Conservation (phyloP, 2,888 invertebrate genomes). For the Bugula neritina region DNA sequence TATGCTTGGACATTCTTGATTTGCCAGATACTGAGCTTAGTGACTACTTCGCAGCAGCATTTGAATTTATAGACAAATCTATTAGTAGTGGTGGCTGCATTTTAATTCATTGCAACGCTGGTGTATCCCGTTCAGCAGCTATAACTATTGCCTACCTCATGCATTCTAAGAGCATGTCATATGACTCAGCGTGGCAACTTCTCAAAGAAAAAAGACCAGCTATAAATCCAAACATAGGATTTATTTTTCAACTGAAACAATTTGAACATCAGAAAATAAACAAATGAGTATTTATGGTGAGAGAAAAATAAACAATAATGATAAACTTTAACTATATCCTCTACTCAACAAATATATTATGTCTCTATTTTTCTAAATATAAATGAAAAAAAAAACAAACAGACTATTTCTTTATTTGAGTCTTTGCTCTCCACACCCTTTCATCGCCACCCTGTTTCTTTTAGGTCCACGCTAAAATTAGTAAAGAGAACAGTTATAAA, state of each 20-base stretch:
- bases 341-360: too few species aligned
- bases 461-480: too few species aligned
- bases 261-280: constrained; percentile 36
- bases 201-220: constrained; percentile 66
- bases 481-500: too few species aligned
- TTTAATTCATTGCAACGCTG: constrained; percentile 85
- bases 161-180: constrained; percentile 56
- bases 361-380: too few species aligned
- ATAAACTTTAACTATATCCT: too few species aligned
- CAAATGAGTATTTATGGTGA: background rate
- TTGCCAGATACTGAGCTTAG: constrained; percentile 45
- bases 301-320: too few species aligned
- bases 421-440: too few species aligned
- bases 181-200: constrained; percentile 62
- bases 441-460: too few species aligned
- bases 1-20: constrained; percentile 57
- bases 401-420: too few species aligned
- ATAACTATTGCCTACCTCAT: constrained; percentile 78
- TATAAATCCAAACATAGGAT: constrained; percentile 75
- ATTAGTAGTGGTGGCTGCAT: constrained; percentile 58
- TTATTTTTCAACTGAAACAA: constrained; percentile 63
- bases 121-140: constrained; percentile 76
- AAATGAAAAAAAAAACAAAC: too few species aligned
- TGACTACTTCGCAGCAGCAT: constrained; percentile 53
- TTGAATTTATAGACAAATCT: constrained; percentile 63